Evolutionary conservation across 1,140 invertebrate species (phyloP).

Genomic region (Pteromalus puparum): DNA sequence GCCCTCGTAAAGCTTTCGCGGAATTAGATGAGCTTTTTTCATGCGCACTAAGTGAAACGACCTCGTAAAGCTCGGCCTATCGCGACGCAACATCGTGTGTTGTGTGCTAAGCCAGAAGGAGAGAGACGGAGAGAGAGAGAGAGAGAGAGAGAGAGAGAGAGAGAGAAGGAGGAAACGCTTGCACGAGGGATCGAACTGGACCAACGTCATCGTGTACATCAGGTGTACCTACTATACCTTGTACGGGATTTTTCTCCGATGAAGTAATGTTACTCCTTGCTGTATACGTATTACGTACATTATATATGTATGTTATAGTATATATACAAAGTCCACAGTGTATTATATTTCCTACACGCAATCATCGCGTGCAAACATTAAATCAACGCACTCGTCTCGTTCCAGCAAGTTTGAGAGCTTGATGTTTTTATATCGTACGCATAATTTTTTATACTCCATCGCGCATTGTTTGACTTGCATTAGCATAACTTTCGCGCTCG

Average conservation of each 20-base stretch:
- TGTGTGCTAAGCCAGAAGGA: not conserved
- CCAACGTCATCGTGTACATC: not conserved
- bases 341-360: too few species aligned
- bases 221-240: not conserved
- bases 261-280: not conserved
- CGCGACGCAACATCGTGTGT: not conserved
- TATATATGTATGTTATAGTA: too few species aligned
- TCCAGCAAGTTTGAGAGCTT: not conserved
- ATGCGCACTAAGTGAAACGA: conserved; percentile 43
- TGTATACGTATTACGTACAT: too few species aligned
- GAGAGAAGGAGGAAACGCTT: not conserved
- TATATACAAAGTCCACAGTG: too few species aligned
- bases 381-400: not conserved
- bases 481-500: not conserved
- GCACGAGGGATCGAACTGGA: too few species aligned
- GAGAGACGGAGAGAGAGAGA: not conserved
- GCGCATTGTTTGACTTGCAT: conserved; percentile 1
- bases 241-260: not conserved
- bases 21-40: conserved; percentile 47
- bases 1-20: conserved; percentile 31
- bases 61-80: conserved; percentile 37
- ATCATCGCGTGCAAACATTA: too few species aligned
- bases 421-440: not conserved
- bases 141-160: too few species aligned
- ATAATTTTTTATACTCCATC: conserved; percentile 1